Evolutionary conservation across 2,113 vertebrate genomes (phyloP), one percentile per base, ranked within the genome.

Genomic region (Tachycineta bicolor): DNA sequence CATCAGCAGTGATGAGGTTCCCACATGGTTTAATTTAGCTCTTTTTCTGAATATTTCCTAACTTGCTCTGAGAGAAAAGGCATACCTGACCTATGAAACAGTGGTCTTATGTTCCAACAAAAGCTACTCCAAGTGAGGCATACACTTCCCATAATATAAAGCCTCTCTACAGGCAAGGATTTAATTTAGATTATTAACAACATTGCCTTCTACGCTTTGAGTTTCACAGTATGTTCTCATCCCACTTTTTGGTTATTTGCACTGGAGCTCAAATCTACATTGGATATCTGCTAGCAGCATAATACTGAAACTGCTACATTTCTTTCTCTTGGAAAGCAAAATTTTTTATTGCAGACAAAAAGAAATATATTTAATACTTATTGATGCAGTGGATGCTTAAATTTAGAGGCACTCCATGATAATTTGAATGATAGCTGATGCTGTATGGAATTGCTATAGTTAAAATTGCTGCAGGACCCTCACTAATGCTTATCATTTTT

Each of bases 21-120:
- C 39, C 21, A 44, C 3, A 6, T 6, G 3, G 24, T 71, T 64
- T 74, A 53, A 77, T 70, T 79, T 39, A 71, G 9, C 4, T 55
- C 4, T 34, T 75, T 75, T 55, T 55, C 0, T 4, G 34, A 14
- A 50, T 7, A 63, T 47, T 87, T 52, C 1, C 2, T 41, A 50
- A 44, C 8, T 41, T 41, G 6, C n/a, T 64, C 20, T 84, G 16
- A 15, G 49, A 84, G 19, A 55, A 74, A 89, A 67, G 50, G 11
- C 34, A 18, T 24, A 55, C 29, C 14, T 63, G 34, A 75, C 11
- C 22, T 39, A 60, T 34, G 11, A 55, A 33, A 56, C 34, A 79
- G 11, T 0, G 0, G 4, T 68, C 11, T 44, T 47, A 55, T 5
- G 53, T 62, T 83, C 25, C 41, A 62, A 80, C 4, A 69, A 1